Base-by-base conservation (phyloP, 2,888 invertebrate genomes). In the Orthosia incerta region DNA sequence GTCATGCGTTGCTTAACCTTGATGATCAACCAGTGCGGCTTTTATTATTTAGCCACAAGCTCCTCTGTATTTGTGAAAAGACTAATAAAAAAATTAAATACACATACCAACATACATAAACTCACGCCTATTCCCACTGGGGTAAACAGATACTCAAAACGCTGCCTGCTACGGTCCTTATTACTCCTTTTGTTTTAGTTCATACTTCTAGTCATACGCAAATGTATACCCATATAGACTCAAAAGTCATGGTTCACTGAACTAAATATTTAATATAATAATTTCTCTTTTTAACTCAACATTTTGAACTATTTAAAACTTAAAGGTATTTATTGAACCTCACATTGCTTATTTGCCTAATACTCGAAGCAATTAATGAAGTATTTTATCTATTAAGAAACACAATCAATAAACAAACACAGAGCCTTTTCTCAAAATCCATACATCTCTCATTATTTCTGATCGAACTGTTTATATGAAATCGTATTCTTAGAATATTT, bases 391-490 rank as follows among this genome's bases (percentile, higher is more conserved):
- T 46, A 26, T 16, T 16, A 31, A 67, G 13, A 50, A 39, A 31
- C 20, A 50, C 11, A 23, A 67, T 11, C 11, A 68, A 18, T 31
- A 50, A 18, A 31, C 20, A 50, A 68, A 67, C 9, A 50, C 12
- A 3, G 0, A 50, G 12, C 0, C 3, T 50, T 48, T 71, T 39
- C 56, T 4, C 4, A 18, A 15, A 59, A 59, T 45, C 13, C 3
- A 26, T 20, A 16, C 5, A 50, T 23, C 20, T 45, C 15, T 26
- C 12, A 23, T n/a, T 73, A 18, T 69, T 20, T 39, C 46, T 20
- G 18, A 71, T 50, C 5, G 3, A 71, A 71, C 39, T 16, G n/a
- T 48, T 56, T 16, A 71, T n/a, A 23, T 23, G 1, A n/a, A 48
- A 50, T 23, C 16, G 50, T 39, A 16, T 39, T 74, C 16, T 45